These are phyloP conservation scores for Neomicropteryx cornuta DNA, from an alignment of 1,140 invertebrate species.

Conservation along the genomic window DNA sequence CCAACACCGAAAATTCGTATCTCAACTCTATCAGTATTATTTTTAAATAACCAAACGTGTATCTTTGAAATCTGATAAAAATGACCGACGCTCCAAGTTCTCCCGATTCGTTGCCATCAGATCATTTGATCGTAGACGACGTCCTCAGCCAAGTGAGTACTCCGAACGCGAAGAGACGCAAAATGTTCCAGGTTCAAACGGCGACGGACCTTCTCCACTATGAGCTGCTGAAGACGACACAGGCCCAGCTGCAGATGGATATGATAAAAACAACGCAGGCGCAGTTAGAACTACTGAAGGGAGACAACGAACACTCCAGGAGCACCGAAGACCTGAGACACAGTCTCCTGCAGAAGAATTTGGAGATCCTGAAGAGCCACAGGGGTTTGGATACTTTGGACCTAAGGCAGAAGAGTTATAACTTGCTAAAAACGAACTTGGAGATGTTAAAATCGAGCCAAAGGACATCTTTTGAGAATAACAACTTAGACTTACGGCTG, in stretches of 20 bases:
- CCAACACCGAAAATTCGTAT: too few relatives aligned
- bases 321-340: constrained; percentile 10
- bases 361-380: constrained; percentile 13
- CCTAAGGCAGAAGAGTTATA: constrained; percentile 12
- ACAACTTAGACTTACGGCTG: constrained; percentile 9
- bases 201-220: constrained; percentile 7
- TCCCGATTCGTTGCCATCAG: constrained; percentile 10
- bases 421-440: constrained; percentile 13
- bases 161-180: constrained; percentile 9
- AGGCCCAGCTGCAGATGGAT: constrained; percentile 11
- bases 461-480: constrained; percentile 9
- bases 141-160: constrained; percentile 11
- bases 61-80: background rate
- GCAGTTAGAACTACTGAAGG: constrained; percentile 11
- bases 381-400: constrained; percentile 11
- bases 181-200: constrained; percentile 7
- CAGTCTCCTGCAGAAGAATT: constrained; percentile 12
- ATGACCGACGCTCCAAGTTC: constrained; percentile 15
- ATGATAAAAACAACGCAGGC: constrained; percentile 14
- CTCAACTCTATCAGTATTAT: too few relatives aligned
- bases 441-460: constrained; percentile 15
- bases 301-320: constrained; percentile 3
- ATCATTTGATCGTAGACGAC: constrained; percentile 11
- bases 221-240: constrained; percentile 11
- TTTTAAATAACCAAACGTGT: too few relatives aligned